Percentiles rank a stretch among this genome's conserved stretches.
phyloP scores from a whole-genome alignment of 2,797 vertebrate genomes.

The Molossus alvarezi region DNA sequence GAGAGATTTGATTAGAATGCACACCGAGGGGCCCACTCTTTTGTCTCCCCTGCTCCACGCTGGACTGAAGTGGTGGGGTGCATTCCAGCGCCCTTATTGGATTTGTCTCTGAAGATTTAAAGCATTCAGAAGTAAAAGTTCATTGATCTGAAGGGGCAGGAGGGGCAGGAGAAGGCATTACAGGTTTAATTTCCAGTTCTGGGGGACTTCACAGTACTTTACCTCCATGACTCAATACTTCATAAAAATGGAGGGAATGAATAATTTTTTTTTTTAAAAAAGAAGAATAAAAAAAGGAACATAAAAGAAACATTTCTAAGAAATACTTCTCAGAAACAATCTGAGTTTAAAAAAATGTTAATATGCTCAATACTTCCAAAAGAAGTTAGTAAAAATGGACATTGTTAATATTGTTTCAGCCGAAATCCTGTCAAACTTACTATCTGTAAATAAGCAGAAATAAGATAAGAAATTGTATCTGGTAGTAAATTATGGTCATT shows the following conservation, averaged over 20 bases:
- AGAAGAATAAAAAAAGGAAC: neutral
- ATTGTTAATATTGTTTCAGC: slow-evolving; percentile 5
- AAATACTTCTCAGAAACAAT: neutral
- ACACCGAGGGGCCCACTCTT: slow-evolving; percentile 19
- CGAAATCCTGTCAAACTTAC: neutral
- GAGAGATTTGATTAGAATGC: slow-evolving; percentile 76
- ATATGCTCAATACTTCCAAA: slow-evolving; percentile 1
- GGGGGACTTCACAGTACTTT: slow-evolving; percentile 50
- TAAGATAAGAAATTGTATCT: neutral
- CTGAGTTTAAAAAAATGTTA: slow-evolving; percentile 27
- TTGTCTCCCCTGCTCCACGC: slow-evolving; percentile 59
- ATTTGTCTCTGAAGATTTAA: slow-evolving; percentile 77
- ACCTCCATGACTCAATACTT: neutral
- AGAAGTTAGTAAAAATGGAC: neutral
- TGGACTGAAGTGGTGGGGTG: slow-evolving; percentile 64
- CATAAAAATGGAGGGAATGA: slow-evolving; percentile 30
- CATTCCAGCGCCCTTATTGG: slow-evolving; percentile 68
- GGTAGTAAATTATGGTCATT: neutral
- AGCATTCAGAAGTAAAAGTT: slow-evolving; percentile 83
- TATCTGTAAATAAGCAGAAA: neutral
- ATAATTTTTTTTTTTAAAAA: neutral
- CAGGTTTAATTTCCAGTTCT: slow-evolving; percentile 74
- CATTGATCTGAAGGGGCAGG: slow-evolving; percentile 79
- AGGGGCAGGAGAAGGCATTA: slow-evolving; percentile 58
- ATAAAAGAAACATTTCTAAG: neutral